phyloP scores from a whole-genome alignment of 2,888 invertebrate genomes.

The Notodonta dromedarius region DNA sequence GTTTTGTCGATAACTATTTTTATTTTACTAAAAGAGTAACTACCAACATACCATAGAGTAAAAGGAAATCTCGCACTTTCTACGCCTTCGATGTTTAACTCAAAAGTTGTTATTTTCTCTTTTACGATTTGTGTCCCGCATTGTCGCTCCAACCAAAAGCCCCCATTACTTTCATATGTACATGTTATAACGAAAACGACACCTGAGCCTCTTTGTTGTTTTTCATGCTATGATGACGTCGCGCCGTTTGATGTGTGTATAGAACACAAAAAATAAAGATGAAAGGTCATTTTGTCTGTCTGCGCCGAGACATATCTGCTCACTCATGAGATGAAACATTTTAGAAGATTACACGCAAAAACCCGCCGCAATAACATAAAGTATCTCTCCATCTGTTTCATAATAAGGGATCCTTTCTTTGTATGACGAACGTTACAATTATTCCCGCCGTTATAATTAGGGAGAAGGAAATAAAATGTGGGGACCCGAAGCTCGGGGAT shows the following conservation, averaged over 20 bases:
- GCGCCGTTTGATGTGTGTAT: conserved; percentile 24
- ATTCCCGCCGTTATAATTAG: conserved; percentile 1
- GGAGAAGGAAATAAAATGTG: conserved; percentile 31
- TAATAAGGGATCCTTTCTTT: conserved; percentile 1
- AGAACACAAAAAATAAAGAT: conserved; percentile 14
- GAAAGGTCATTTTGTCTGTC: conserved; percentile 15
- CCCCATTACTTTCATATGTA: background rate
- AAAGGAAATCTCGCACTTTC: too few relatives aligned
- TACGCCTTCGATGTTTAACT: too few relatives aligned
- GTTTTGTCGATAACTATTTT: background rate
- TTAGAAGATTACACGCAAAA: conserved; percentile 4
- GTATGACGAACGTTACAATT: conserved; percentile 1
- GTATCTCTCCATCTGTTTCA: background rate
- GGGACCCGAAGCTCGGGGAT: conserved; percentile 27
- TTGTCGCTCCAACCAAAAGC: too few relatives aligned
- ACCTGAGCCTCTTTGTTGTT: conserved; percentile 21
- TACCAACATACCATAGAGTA: background rate
- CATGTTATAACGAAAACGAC: conserved; percentile 1
- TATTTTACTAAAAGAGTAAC: background rate
- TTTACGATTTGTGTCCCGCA: background rate
- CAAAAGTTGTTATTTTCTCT: too few relatives aligned
- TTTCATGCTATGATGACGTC: conserved; percentile 20
- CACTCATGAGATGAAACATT: conserved; percentile 8
- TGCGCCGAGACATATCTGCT: conserved; percentile 1
- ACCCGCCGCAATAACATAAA: background rate